Evolutionary conservation across 2,113 vertebrate genomes (phyloP).

Genomic region (Gallinago undulata): DNA sequence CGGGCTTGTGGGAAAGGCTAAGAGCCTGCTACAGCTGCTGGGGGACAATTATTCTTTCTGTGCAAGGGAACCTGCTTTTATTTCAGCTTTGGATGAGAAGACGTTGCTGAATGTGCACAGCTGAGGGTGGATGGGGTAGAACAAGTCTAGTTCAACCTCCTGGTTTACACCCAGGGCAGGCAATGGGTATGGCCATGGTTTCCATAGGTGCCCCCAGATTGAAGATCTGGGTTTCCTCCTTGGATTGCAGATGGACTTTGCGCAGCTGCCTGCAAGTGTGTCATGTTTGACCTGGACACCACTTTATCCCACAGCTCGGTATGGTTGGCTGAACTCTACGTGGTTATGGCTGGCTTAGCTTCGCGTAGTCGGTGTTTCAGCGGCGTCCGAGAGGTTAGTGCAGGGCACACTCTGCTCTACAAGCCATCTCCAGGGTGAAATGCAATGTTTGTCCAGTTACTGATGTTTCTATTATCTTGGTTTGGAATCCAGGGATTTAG

Average conservation of each 20-base stretch:
- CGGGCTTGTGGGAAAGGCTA: not conserved
- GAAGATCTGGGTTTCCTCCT: not conserved
- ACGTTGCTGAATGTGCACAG: not conserved
- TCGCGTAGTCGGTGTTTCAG: not conserved
- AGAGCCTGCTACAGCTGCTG: not conserved
- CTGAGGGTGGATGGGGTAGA: not conserved
- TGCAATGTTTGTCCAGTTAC: not conserved
- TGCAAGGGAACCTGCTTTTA: not conserved
- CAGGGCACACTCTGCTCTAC: not conserved
- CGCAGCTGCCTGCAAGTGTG: not conserved
- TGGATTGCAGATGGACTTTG: not conserved
- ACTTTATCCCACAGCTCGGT: not conserved
- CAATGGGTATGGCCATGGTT: not conserved
- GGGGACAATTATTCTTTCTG: not conserved
- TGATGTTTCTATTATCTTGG: not conserved
- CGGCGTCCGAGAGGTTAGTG: accelerated
- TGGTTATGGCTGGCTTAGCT: not conserved
- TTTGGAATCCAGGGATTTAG: not conserved
- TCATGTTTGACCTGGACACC: not conserved
- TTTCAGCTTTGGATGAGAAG: not conserved
- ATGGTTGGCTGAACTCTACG: not conserved
- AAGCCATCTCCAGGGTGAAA: not conserved
- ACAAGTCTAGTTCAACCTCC: not conserved
- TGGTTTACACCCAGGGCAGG: not conserved
- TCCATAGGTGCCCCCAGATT: not conserved